Conservation (phyloP, 2,888 invertebrate species). For the Protula sp. region DNA sequence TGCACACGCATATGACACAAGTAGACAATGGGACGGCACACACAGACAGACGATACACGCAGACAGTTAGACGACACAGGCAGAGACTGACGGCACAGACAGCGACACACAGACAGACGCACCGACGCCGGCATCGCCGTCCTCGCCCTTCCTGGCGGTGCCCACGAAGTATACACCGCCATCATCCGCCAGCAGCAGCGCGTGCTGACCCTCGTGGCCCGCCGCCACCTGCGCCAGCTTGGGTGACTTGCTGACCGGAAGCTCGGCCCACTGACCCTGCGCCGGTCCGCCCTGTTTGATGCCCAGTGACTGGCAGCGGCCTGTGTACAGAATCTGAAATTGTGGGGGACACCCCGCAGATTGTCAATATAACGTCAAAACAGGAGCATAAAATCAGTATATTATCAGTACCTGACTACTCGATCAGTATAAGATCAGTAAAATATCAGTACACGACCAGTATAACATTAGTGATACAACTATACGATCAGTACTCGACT, state of each 20-base stretch:
- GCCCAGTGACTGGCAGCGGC: conserved; percentile 79
- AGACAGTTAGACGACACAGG: too few species aligned
- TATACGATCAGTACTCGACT: too few species aligned
- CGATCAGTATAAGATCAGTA: too few species aligned
- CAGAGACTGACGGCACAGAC: too few species aligned
- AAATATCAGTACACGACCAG: too few species aligned
- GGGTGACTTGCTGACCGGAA: conserved; percentile 67
- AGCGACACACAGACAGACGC: too few species aligned
- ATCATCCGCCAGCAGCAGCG: conserved; percentile 83
- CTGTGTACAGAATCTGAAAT: conserved; percentile 72
- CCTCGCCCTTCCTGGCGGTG: conserved; percentile 84
- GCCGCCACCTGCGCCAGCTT: conserved; percentile 74
- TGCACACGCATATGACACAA: too few species aligned
- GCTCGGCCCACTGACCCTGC: conserved; percentile 54
- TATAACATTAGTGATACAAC: too few species aligned
- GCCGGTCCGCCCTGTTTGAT: conserved; percentile 63
- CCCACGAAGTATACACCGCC: conserved; percentile 84
- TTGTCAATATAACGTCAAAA: not conserved
- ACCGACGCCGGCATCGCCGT: conserved; percentile 71
- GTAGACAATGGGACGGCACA: too few species aligned
- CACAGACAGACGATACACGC: too few species aligned
- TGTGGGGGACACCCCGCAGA: too few species aligned
- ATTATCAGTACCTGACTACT: not conserved
- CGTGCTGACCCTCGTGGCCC: conserved; percentile 91
- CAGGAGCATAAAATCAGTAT: not conserved